These are phyloP conservation scores for Cephonodes hylas DNA, from an alignment of 2,888 invertebrate species.

Conservation along the genomic window DNA sequence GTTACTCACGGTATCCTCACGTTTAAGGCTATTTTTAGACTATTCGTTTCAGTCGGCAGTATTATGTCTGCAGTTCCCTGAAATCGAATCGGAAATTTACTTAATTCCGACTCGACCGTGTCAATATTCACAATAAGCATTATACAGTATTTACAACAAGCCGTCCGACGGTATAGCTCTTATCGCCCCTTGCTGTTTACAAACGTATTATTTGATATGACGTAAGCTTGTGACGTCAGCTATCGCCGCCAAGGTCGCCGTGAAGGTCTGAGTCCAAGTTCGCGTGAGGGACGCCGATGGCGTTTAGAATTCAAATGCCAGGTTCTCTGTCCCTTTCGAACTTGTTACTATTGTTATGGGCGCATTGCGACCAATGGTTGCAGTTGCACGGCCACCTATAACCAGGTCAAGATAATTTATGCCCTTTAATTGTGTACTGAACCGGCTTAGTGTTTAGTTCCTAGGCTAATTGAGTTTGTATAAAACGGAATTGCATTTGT, in stretches of 20 bases:
- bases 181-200: neutral
- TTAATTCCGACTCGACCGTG: neutral
- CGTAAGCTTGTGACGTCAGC: slow-evolving; percentile 6
- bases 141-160: neutral
- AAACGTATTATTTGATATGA: neutral
- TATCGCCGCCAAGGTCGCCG: neutral
- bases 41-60: no score
- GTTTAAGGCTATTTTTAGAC: no score
- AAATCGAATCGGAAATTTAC: neutral
- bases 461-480: neutral
- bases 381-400: neutral
- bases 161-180: no score
- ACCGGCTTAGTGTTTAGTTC: neutral
- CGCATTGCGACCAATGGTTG: neutral
- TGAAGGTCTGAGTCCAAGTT: slow-evolving; percentile 1
- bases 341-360: no score
- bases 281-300: neutral
- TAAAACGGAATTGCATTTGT: neutral
- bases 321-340: neutral
- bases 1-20: no score
- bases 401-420: neutral
- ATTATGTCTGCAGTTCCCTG: neutral
- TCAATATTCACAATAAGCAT: neutral
- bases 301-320: neutral
- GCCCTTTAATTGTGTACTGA: neutral